Evolutionary conservation across 2,797 vertebrate species (phyloP).

Genomic region (Diglossa cyanea): DNA sequence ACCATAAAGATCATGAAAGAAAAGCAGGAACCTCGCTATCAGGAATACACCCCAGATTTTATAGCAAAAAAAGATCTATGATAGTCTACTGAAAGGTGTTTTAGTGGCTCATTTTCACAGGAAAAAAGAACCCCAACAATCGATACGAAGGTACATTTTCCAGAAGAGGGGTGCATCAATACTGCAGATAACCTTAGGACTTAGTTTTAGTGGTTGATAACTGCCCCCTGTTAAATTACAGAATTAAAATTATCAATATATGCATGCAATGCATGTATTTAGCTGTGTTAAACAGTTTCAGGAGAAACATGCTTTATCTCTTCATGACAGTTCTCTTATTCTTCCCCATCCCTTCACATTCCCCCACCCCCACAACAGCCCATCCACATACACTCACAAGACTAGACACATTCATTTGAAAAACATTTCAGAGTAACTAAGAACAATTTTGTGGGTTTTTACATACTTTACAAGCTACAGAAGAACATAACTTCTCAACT

Average conservation of each 20-base stretch:
- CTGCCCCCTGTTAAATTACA: background rate
- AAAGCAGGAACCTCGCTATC: background rate
- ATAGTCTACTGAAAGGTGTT: background rate
- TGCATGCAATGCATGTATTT: background rate
- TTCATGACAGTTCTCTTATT: background rate
- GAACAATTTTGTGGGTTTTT: background rate
- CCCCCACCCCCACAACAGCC: background rate
- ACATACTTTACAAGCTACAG: background rate
- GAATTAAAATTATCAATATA: background rate
- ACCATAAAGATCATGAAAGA: background rate
- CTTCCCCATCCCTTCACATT: background rate
- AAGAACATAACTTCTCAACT: background rate
- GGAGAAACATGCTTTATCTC: background rate
- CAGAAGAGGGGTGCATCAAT: background rate
- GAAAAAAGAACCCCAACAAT: accelerated
- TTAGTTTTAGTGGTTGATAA: background rate
- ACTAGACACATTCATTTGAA: background rate
- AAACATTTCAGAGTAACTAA: background rate
- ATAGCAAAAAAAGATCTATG: background rate
- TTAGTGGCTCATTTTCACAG: background rate
- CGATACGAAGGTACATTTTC: background rate
- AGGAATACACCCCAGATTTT: background rate
- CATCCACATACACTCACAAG: background rate
- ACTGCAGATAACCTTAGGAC: background rate
- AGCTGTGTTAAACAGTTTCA: background rate